phyloP scores from a whole-genome alignment of 2,113 vertebrate genomes.

The Piaya cayana region DNA sequence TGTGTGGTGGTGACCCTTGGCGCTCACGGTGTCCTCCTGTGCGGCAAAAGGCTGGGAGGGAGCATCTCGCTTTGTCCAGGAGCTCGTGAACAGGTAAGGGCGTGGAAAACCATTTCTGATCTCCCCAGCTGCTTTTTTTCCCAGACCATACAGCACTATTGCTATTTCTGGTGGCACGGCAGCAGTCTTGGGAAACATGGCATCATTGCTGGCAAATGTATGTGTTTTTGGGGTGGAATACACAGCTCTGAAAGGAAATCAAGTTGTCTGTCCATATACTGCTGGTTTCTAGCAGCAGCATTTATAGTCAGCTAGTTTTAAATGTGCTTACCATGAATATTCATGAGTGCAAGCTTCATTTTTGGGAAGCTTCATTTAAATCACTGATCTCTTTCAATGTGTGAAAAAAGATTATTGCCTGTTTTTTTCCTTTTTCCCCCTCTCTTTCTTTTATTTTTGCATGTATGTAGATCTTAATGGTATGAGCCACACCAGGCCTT shows the following conservation, averaged over 20 bases:
- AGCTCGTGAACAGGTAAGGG: conserved; percentile 65
- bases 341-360: not conserved
- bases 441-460: not conserved
- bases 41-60: conserved; percentile 75
- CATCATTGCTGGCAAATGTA: not conserved
- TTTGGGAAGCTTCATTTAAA: conserved; percentile 25
- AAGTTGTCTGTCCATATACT: not conserved
- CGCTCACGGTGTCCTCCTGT: conserved; percentile 79
- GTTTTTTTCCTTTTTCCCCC: not conserved
- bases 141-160: not conserved
- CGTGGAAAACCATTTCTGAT: not conserved
- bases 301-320: not conserved
- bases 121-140: not conserved
- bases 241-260: not conserved
- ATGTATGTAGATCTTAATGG: not conserved
- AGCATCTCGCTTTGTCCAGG: conserved; percentile 73
- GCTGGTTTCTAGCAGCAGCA: not conserved
- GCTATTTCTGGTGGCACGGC: conserved; percentile 17
- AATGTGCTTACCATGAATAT: not conserved
- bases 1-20: conserved; percentile 88
- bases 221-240: not conserved
- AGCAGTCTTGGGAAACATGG: not conserved
- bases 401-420: not conserved
- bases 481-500: not conserved
- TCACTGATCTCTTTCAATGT: not conserved